Percentiles rank a stretch among this genome's conserved stretches.
Evolutionary conservation across 2,888 invertebrate genomes (phyloP).

Genomic region (Idaea aversata): DNA sequence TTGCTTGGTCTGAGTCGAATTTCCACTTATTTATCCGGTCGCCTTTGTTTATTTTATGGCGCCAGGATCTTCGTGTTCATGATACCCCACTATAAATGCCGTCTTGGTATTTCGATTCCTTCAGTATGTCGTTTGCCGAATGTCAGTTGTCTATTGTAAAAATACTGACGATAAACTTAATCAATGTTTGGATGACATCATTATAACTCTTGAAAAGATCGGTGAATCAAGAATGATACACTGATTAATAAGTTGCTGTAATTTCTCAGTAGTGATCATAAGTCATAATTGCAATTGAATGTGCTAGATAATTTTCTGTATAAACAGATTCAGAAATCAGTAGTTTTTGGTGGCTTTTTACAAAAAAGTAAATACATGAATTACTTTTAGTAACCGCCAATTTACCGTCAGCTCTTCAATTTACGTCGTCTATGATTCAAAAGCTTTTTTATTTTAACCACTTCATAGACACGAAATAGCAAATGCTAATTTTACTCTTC

Average conservation of each 20-base stretch:
- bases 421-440: background rate
- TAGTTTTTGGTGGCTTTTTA: no score
- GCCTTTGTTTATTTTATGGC: constrained; percentile 21
- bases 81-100: constrained; percentile 7
- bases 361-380: background rate
- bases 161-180: no score
- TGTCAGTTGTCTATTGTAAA: no score
- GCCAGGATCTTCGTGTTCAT: constrained; percentile 8
- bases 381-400: no score
- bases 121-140: background rate
- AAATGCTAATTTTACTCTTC: background rate
- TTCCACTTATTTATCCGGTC: constrained; percentile 13
- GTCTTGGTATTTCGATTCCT: constrained; percentile 7
- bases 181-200: constrained; percentile 12
- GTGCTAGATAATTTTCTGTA: constrained; percentile 1
- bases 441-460: background rate
- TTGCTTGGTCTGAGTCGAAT: background rate
- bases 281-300: no score
- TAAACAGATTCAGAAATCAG: background rate
- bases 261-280: no score
- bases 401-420: no score
- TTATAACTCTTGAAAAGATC: constrained; percentile 12
- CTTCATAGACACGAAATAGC: background rate
- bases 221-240: constrained; percentile 10
- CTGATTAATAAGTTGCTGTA: no score